Base-by-base conservation (phyloP, 2,113 vertebrate species). In the Neolamprologus brichardi region DNA sequence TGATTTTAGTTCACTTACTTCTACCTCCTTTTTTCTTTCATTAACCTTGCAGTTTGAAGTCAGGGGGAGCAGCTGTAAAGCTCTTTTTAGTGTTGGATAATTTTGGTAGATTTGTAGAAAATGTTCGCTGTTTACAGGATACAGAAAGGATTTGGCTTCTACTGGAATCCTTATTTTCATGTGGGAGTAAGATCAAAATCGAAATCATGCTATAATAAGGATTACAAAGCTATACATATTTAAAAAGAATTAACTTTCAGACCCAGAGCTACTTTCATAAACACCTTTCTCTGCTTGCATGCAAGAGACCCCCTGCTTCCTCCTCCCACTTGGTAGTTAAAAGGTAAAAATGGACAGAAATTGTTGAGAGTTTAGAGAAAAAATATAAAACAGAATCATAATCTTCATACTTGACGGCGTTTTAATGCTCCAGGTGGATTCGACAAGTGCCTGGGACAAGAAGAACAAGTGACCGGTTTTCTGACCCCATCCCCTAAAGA, bases 401-500 rank as follows among this genome's bases (percentile, higher is more conserved):
- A 54, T 15, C 23, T 51, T 84, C n/a, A 18, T 28, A 70, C 23
- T 60, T 81, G 30, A 88, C n/a, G 3, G 4, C 25, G 3, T 34
- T 60, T 60, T 3, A 49, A 2, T 17, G 17, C 56, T 20, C 4
- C 49, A 56, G 14, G 17, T 89, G 46, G 72, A 82, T 72, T 86
- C 2, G 0, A 8, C 49, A 14, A 79, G 23, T 52, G 44, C 72
- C 79, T 70, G 12, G 41, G 62, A 87, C 53, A 79, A 70, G 46
- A 37, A 32, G 46, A 84, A 17, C 34, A 79, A 51, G 46, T 77
- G 41, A 75, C 51, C 32, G 8, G 14, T 79, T 86, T 54, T 79
- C 12, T 87, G 88, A 87, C 87, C 81, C n/a, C 20, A 20, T 78
- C 67, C 30, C 75, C 56, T 86, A 79, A 84, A 90, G 32, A 64